Evolutionary conservation across 2,888 invertebrate genomes (phyloP), one percentile per base, ranked within the genome.

Genomic region (Nomada fucata): DNA sequence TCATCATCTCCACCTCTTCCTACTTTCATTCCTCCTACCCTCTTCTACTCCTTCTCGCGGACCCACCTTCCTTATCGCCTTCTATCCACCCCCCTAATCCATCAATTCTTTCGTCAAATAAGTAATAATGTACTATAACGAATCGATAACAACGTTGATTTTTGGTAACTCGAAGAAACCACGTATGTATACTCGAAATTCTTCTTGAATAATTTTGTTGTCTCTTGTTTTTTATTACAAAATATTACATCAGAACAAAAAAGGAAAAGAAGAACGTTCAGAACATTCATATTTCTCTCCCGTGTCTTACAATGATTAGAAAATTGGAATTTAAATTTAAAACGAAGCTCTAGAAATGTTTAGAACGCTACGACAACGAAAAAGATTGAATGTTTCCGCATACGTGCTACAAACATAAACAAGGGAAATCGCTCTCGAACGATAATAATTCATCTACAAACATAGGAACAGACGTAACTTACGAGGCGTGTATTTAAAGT

Each of bases 81-180:
- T 42, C 63, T 63, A 72, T 63, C 23, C 42, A 52, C 53, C 42
- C 23, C 53, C 26, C 20, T 23, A 26, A 63, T 23, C 42, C 11
- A n/a, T 26, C 53, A 3, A 72, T 42, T 42, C 18, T 36, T 71
- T 71, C 9, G 18, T 61, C 42, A 42, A 70, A 60, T n/a, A 15
- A 15, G 15, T 29, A 61, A 42, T 44, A 68, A 36, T 23, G 20
- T 44, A 60, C 73, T 55, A 79, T 61, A 69, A 61, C 63, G 52
- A 76, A 80, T 67, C 55, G 57, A 79, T 75, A 57, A 55, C 18
- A 2, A 57, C 2, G 26, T n/a, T 50, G 13, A 61, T 53, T 55
- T 29, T 18, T 11, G 15, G 42, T 13, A 18, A 20, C 13, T 9
- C n/a, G n/a, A 63, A 63, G 2, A 18, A 70, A 50, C 13, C 36